Base-by-base conservation (phyloP, 2,888 invertebrate species). In the Agrochola litura region DNA sequence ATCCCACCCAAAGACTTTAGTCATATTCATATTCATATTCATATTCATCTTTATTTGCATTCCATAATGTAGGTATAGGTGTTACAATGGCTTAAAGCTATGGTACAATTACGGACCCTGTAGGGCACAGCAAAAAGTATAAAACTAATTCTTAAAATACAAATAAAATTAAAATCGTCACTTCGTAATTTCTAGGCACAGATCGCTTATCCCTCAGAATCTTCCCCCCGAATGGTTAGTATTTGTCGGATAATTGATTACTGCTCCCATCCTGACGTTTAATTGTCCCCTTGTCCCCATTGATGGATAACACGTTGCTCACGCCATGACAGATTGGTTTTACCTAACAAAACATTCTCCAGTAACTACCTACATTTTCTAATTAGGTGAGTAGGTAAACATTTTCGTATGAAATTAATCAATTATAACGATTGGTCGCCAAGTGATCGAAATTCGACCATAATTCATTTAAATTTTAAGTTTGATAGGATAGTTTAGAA, bases 251-350 rank as follows among this genome's bases (percentile, higher is more conserved):
- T 86, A 88, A 90, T 84, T 87, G 86, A 90, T 90, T 89, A 90
- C 83, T 69, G 43, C 52, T 60, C 54, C 73, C 72, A 68, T 80
- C 77, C 14, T 67, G 71, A 71, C 52, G 22, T 81, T 41, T 90
- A 85, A 90, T 90, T 85, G 77, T 85, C 81, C 41, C 63, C 65
- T 54, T 67, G 69, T 74, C 73, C 46, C 60, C 73, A 75, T 79
- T 89, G 90, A 90, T 82, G 74, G 84, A 90, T 87, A 85, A 79
- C 90, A 90, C 73, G 69, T 86, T 80, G 76, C 80, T 71, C 58
- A 43, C 65, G 22, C 73, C 66, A 61, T 68, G 65, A 80, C 73
- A 43, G 78, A 85, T 89, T 89, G 76, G 74, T 86, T 85, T 84
- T 83, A 83, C 74, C 82, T 68, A 84, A 87, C 76, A 82, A 76